A percentile compares a stretch with the other conserved stretches of the same genome.
Conservation (phyloP, 2,888 invertebrate species). For the Andrena chrysosceles region DNA sequence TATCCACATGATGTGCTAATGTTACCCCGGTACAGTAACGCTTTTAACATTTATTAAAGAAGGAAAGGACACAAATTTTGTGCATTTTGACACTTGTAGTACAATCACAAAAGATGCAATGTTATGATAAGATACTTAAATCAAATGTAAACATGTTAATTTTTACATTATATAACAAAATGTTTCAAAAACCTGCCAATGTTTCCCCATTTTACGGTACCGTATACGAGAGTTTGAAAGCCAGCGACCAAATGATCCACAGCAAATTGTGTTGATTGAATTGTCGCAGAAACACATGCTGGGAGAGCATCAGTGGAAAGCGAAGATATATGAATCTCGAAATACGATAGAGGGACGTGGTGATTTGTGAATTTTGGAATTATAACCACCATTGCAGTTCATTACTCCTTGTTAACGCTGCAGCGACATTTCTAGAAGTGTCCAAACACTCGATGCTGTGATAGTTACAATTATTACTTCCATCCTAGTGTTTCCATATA, state of each 20-base stretch:
- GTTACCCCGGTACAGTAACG: too few species aligned
- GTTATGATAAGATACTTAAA: too few species aligned
- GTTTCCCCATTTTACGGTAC: too few species aligned
- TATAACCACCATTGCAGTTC: slow-evolving; percentile 21
- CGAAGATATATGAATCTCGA: slow-evolving; percentile 14
- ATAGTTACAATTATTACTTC: background rate
- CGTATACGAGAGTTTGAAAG: too few species aligned
- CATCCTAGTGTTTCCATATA: background rate
- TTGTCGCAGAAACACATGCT: background rate
- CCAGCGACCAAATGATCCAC: slow-evolving; percentile 1
- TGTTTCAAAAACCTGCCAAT: too few species aligned
- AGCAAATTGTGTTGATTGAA: background rate
- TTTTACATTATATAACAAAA: too few species aligned
- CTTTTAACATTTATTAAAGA: too few species aligned
- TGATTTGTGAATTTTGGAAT: slow-evolving; percentile 44
- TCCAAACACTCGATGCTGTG: background rate
- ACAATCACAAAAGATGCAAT: too few species aligned
- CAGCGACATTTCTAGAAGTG: slow-evolving; percentile 8
- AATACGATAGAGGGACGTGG: slow-evolving; percentile 27
- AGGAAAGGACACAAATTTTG: too few species aligned
- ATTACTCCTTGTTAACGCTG: slow-evolving; percentile 25
- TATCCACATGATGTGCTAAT: too few species aligned
- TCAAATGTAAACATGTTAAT: too few species aligned
- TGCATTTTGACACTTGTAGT: too few species aligned
- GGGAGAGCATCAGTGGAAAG: slow-evolving; percentile 19